A percentile compares a stretch with the other conserved stretches of the same genome.
phyloP scores from a whole-genome alignment of 2,797 vertebrate genomes.

The Catharus ustulatus region DNA sequence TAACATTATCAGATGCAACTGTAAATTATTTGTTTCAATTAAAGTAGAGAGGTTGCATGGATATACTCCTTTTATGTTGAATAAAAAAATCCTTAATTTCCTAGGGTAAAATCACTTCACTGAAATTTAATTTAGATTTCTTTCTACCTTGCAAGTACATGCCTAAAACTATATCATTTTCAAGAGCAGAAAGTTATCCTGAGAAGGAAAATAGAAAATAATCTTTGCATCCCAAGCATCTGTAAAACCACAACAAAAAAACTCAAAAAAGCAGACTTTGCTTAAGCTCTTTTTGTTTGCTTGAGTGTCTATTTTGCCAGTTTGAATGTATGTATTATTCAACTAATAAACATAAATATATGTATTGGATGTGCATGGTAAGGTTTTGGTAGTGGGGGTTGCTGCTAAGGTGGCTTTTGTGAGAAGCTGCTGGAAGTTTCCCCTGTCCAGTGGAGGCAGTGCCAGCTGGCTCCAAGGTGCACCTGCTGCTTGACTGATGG shows the following conservation, averaged over 20 bases:
- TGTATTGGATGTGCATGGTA: not conserved
- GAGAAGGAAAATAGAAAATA: not conserved
- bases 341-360: not conserved
- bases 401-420: not conserved
- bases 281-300: not conserved
- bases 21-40: not conserved
- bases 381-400: not conserved
- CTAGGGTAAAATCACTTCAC: not conserved
- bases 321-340: not conserved
- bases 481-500: not conserved
- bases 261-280: not conserved
- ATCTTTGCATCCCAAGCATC: not conserved
- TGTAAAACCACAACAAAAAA: not conserved
- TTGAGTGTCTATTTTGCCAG: not conserved
- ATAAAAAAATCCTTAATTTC: not conserved
- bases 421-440: not conserved
- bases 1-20: not conserved
- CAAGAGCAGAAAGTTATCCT: not conserved
- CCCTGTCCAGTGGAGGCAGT: not conserved
- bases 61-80: not conserved
- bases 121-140: conserved; percentile 2
- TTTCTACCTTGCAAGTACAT: not conserved
- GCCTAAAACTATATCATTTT: not conserved
- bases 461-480: not conserved
- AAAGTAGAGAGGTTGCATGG: not conserved